Conservation (phyloP, 2,113 vertebrate genomes). For the Octodon degus region DNA sequence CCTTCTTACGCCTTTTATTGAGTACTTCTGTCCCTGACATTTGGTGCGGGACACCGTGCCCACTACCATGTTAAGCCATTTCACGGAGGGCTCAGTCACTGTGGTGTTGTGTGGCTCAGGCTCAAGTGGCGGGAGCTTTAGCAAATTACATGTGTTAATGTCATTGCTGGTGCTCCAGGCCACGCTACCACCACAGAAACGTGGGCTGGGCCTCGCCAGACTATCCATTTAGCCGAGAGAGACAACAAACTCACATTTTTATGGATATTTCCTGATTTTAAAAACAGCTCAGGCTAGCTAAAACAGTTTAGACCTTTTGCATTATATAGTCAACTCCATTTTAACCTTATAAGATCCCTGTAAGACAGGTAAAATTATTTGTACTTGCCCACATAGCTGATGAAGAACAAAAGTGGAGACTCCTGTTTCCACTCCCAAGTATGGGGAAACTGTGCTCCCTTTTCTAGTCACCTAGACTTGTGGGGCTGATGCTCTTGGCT, state of each 20-base stretch:
- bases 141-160: background rate
- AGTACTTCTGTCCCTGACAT: background rate
- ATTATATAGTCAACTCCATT: background rate
- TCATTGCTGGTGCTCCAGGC: background rate
- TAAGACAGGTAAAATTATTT: background rate
- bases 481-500: background rate
- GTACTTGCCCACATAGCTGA: background rate
- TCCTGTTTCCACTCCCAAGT: background rate
- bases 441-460: rapidly evolving
- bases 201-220: background rate
- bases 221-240: constrained; percentile 42
- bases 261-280: constrained; percentile 71
- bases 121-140: background rate
- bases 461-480: background rate
- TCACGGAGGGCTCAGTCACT: background rate
- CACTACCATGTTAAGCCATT: background rate
- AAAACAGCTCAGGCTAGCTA: constrained; percentile 31
- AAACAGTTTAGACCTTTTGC: background rate
- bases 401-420: background rate
- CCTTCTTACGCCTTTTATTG: constrained; percentile 19
- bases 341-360: background rate
- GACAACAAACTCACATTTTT: constrained; percentile 64
- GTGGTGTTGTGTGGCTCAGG: no score
- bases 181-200: background rate
- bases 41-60: background rate